Conservation (phyloP, 1,140 invertebrate species). For the Musca vetustissima region DNA sequence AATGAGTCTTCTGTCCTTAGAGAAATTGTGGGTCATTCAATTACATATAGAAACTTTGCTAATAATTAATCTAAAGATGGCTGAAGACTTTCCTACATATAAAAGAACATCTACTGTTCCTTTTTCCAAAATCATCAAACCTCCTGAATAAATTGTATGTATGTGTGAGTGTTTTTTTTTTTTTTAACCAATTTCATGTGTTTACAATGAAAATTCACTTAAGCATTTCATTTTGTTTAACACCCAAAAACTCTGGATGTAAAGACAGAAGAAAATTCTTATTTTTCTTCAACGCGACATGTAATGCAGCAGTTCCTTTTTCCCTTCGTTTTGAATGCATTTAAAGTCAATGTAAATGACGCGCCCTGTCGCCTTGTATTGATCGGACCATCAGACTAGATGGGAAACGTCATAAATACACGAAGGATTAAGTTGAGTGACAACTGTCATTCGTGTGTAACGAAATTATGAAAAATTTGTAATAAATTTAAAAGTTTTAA, state of each 20-base stretch:
- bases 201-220: constrained; percentile 28
- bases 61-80: no score
- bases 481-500: constrained; percentile 27
- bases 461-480: constrained; percentile 27
- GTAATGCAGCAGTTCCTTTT: not conserved
- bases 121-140: no score
- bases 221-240: not conserved
- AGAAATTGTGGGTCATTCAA: no score
- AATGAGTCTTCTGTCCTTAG: no score
- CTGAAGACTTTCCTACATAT: no score
- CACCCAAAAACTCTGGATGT: not conserved
- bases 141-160: no score
- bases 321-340: not conserved
- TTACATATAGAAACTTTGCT: no score
- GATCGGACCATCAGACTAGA: not conserved
- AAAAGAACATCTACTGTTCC: no score
- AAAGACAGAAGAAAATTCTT: not conserved
- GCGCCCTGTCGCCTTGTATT: not conserved
- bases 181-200: constrained; percentile 24
- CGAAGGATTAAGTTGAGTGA: constrained; percentile 30
- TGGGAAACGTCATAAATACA: not conserved
- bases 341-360: not conserved
- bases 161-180: not conserved
- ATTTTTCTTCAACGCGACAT: no score
- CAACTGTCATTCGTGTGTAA: constrained; percentile 26